Conservation (phyloP, 2,797 vertebrate species). For the Margarornis squamiger region DNA sequence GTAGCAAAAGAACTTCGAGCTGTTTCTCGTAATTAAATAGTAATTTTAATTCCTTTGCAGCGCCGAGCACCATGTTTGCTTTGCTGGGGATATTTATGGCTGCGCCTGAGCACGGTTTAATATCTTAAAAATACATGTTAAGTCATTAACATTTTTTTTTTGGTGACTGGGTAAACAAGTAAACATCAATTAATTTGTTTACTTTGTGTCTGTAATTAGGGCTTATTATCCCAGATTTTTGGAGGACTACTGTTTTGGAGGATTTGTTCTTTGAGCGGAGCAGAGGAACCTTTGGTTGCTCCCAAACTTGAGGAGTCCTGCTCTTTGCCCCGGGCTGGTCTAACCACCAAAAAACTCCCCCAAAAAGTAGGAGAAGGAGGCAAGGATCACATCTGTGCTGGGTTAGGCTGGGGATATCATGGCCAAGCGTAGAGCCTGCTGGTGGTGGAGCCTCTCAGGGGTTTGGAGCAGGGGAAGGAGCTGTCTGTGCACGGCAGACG, state of each 20-base stretch:
- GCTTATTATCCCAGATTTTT: conserved; percentile 9
- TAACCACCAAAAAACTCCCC: neutral
- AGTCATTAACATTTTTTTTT: conserved; percentile 64
- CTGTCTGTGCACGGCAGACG: neutral
- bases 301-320: neutral
- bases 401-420: accelerated
- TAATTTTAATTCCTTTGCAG: conserved; percentile 72
- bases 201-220: conserved; percentile 32
- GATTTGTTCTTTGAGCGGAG: neutral
- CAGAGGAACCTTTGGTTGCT: neutral
- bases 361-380: neutral
- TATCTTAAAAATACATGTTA: conserved; percentile 53
- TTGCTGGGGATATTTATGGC: conserved; percentile 68
- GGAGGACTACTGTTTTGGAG: neutral
- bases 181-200: conserved; percentile 67
- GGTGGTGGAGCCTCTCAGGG: neutral
- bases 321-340: neutral
- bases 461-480: neutral
- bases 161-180: conserved; percentile 51
- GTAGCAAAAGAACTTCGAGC: conserved; percentile 72
- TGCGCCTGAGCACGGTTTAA: conserved; percentile 18
- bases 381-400: neutral
- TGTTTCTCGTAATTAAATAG: conserved; percentile 72
- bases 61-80: conserved; percentile 64
- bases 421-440: neutral